Percentiles rank a stretch among this genome's conserved stretches.
Conservation (phyloP, 2,113 vertebrate genomes). For the Irena cyanogastra region DNA sequence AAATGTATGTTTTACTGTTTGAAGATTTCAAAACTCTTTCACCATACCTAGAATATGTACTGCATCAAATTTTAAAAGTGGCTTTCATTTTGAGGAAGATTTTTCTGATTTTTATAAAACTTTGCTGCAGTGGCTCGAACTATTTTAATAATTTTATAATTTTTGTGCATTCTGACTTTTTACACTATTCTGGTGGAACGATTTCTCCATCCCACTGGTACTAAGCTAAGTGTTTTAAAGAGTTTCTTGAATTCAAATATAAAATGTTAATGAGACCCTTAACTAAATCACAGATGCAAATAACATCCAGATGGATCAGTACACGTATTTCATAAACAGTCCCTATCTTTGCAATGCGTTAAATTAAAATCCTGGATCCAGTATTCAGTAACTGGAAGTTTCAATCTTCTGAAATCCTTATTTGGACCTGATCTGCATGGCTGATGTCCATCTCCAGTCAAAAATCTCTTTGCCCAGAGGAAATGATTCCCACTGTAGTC, state of each 20-base stretch:
- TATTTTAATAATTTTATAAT: not conserved
- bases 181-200: not conserved
- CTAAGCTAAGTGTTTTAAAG: not conserved
- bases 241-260: conserved; percentile 29
- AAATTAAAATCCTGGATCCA: conserved; percentile 40
- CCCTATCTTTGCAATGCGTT: conserved; percentile 7
- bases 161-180: not conserved
- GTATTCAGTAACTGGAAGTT: not conserved
- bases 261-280: conserved; percentile 45
- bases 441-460: conserved; percentile 17
- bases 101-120: not conserved
- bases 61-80: not conserved
- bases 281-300: conserved; percentile 49
- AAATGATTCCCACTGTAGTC: conserved; percentile 49
- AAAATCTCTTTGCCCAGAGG: conserved; percentile 36
- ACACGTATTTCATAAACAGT: conserved; percentile 23
- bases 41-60: not conserved
- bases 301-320: conserved; percentile 53
- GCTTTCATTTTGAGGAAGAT: not conserved
- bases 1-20: not conserved
- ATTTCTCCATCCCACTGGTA: not conserved
- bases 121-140: not conserved
- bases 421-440: conserved; percentile 3
- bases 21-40: not conserved
- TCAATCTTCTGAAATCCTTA: not conserved